Conservation (phyloP, 1,140 invertebrate genomes). For the Danaus plexippus region DNA sequence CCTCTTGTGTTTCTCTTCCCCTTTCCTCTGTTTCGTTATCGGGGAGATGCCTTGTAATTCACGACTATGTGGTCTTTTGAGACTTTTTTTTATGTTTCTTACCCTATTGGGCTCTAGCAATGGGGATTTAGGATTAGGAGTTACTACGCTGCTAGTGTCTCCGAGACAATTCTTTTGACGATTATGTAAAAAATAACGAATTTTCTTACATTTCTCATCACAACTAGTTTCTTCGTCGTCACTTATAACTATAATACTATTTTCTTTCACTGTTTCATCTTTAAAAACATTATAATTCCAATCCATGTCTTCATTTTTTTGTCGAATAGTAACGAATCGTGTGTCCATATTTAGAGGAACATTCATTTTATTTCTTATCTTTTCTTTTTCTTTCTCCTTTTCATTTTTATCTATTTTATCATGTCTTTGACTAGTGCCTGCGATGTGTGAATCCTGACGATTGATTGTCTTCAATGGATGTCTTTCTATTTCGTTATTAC, state of each 20-base stretch:
- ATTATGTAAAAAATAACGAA: constrained; percentile 19
- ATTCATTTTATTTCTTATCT: constrained; percentile 11
- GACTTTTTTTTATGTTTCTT: constrained; percentile 51
- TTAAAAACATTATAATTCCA: constrained; percentile 39
- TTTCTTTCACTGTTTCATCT: constrained; percentile 15
- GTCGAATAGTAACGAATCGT: constrained; percentile 37
- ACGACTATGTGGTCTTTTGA: constrained; percentile 53
- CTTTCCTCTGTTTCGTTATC: constrained; percentile 11
- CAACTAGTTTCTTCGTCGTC: constrained; percentile 28
- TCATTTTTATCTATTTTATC: constrained; percentile 8
- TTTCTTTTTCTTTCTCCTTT: constrained; percentile 5
- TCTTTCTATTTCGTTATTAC: constrained; percentile 22
- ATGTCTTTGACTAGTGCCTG: constrained; percentile 5
- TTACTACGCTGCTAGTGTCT: constrained; percentile 21
- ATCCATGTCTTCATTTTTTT: constrained; percentile 34
- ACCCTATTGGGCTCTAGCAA: constrained; percentile 32
- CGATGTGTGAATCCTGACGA: constrained; percentile 9
- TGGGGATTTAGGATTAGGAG: constrained; percentile 25
- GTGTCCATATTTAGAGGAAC: constrained; percentile 26
- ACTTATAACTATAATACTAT: constrained; percentile 27
- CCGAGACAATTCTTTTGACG: constrained; percentile 18
- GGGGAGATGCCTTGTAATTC: constrained; percentile 51
- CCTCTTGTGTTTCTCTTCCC: constrained; percentile 29
- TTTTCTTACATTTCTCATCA: constrained; percentile 13
- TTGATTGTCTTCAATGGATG: constrained; percentile 40